phyloP scores from a whole-genome alignment of 2,113 vertebrate genomes.

The Zosterops pallidus region DNA sequence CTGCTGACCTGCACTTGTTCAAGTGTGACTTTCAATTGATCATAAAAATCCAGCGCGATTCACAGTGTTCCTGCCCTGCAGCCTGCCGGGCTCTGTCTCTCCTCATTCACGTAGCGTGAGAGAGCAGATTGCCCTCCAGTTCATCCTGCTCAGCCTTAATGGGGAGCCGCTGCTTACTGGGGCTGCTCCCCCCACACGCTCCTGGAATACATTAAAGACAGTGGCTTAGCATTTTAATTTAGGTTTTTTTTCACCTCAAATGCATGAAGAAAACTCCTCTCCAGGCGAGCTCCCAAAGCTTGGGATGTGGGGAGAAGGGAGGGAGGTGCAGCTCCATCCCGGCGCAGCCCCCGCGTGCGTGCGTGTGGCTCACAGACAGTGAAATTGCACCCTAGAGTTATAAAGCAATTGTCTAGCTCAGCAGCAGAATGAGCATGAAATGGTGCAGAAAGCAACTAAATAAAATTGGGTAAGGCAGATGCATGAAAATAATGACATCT shows the following conservation, averaged over 20 bases:
- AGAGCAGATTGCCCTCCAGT: constrained; percentile 34
- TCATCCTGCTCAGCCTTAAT: constrained; percentile 5
- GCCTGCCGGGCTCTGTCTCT: not conserved
- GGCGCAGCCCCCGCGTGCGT: not conserved
- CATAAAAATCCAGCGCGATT: constrained; percentile 32
- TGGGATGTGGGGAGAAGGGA: not conserved
- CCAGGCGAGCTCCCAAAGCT: not conserved
- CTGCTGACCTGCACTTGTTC: constrained; percentile 23
- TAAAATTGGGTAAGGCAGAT: constrained; percentile 59
- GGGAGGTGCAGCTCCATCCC: not conserved
- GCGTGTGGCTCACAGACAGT: constrained; percentile 68
- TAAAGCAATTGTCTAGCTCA: constrained; percentile 75
- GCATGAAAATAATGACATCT: constrained; percentile 49
- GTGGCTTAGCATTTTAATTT: not conserved
- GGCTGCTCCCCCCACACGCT: fast-evolving
- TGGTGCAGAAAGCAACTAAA: constrained; percentile 74
- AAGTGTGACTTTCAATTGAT: constrained; percentile 37
- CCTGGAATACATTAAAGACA: not conserved
- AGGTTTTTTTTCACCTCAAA: not conserved
- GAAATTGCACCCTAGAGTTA: constrained; percentile 76
- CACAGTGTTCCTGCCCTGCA: not conserved
- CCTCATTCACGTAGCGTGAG: not conserved
- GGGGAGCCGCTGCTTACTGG: not conserved
- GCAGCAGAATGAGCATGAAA: constrained; percentile 74
- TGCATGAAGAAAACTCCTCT: not conserved